Percentiles rank a stretch among this genome's conserved stretches.
These are phyloP conservation scores for Agrochola macilenta DNA, from an alignment of 2,888 invertebrate species.

Conservation along the genomic window DNA sequence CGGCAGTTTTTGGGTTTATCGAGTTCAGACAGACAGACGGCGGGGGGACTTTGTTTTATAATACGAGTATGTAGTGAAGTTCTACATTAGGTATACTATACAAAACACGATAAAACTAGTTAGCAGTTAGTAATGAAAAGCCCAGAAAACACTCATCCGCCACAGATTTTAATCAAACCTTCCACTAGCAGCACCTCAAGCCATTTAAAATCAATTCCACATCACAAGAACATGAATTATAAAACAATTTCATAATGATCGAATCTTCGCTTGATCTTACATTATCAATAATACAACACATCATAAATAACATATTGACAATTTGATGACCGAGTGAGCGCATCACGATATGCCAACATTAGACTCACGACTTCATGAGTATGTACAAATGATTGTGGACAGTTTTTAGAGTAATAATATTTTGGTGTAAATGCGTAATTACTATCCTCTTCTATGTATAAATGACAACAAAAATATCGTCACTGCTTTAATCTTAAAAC, in stretches of 20 bases:
- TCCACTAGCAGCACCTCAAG: neutral
- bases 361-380: constrained; percentile 31
- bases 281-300: constrained; percentile 37
- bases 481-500: neutral
- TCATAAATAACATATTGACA: constrained; percentile 52
- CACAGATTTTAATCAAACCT: neutral
- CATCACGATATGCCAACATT: constrained; percentile 41
- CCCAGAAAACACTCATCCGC: neutral
- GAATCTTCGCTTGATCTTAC: constrained; percentile 27
- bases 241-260: constrained; percentile 5
- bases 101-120: neutral
- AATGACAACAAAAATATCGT: neutral
- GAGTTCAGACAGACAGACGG: no score
- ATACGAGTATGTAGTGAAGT: no score
- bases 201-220: constrained; percentile 6
- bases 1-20: no score
- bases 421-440: neutral
- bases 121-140: neutral
- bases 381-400: constrained; percentile 8
- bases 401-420: neutral
- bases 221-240: constrained; percentile 3
- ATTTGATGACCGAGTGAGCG: constrained; percentile 47
- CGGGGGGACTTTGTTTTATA: no score
- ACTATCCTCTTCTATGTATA: neutral
- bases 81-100: neutral